These are phyloP conservation scores for Cryptoblepharus egeriae DNA, from an alignment of 2,797 vertebrate species.

Conservation along the genomic window DNA sequence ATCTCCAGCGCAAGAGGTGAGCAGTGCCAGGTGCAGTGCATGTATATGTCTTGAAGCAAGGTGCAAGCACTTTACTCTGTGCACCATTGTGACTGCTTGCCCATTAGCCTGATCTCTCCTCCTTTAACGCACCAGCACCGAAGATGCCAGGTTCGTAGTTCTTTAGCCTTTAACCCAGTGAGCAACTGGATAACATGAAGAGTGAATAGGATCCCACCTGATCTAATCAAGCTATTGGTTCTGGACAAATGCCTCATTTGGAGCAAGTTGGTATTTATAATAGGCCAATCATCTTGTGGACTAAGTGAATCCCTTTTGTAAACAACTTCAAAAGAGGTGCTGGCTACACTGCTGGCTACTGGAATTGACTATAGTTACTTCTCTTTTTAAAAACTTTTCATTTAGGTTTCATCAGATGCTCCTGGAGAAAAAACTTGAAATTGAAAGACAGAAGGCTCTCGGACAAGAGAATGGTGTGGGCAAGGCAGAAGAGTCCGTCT, in stretches of 20 bases:
- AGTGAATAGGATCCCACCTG: background rate
- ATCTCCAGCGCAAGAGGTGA: conserved; percentile 88
- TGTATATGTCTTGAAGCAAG: background rate
- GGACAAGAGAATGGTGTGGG: background rate
- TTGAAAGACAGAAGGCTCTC: conserved; percentile 65
- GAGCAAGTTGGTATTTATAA: background rate
- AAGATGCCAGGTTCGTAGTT: no score
- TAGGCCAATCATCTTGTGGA: background rate
- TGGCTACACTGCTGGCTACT: background rate
- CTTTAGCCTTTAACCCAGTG: background rate
- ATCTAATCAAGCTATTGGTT: background rate
- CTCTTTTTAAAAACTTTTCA: conserved; percentile 40
- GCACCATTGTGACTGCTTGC: background rate
- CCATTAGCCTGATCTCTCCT: background rate
- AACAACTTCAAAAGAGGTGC: no score
- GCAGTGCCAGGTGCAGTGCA: background rate
- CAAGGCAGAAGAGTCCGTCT: conserved; percentile 16
- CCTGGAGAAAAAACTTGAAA: conserved; percentile 76
- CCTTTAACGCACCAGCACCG: background rate
- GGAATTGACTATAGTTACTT: background rate
- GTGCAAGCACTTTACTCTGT: no score
- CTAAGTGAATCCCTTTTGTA: no score
- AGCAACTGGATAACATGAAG: background rate
- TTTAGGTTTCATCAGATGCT: conserved; percentile 76
- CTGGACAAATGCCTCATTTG: background rate